These are phyloP conservation scores for Nerophis lumbriciformis DNA, from an alignment of 2,113 vertebrate species.

Conservation along the genomic window DNA sequence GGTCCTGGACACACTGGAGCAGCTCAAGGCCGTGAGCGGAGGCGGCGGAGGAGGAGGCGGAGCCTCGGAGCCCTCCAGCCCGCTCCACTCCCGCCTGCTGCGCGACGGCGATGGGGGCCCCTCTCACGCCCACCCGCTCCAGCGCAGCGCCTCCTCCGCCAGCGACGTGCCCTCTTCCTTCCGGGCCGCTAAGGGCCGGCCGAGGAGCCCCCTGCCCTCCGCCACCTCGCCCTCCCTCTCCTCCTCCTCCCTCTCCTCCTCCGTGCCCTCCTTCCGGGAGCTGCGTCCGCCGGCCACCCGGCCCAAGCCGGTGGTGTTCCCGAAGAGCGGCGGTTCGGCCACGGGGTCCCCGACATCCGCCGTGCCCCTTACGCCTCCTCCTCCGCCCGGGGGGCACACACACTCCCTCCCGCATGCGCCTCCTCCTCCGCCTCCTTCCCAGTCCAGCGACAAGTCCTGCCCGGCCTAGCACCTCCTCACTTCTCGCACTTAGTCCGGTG, in stretches of 20 bases:
- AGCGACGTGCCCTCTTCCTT: constrained; percentile 92
- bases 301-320: constrained; percentile 90
- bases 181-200: constrained; percentile 79
- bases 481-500: constrained; percentile 24
- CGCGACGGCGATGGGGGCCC: constrained; percentile 82
- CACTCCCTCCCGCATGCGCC: constrained; percentile 54
- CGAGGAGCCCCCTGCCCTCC: constrained; percentile 66
- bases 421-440: constrained; percentile 74
- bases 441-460: constrained; percentile 90
- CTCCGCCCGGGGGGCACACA: constrained; percentile 64
- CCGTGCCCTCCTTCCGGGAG: constrained; percentile 65
- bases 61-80: constrained; percentile 93
- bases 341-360: constrained; percentile 79
- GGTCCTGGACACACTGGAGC: constrained; percentile 96
- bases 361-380: constrained; percentile 70
- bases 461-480: constrained; percentile 74
- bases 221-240: constrained; percentile 51
- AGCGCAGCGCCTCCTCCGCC: constrained; percentile 90
- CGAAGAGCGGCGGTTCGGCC: constrained; percentile 78
- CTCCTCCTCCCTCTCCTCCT: constrained; percentile 63
- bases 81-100: constrained; percentile 88
- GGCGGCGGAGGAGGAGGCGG: constrained; percentile 35
- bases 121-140: constrained; percentile 76
- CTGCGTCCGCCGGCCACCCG: constrained; percentile 87
- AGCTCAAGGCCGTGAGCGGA: constrained; percentile 79